Percentiles rank a stretch among this genome's conserved stretches.
These are phyloP conservation scores for Encarsia formosa DNA, from an alignment of 2,888 invertebrate genomes.

Conservation along the genomic window DNA sequence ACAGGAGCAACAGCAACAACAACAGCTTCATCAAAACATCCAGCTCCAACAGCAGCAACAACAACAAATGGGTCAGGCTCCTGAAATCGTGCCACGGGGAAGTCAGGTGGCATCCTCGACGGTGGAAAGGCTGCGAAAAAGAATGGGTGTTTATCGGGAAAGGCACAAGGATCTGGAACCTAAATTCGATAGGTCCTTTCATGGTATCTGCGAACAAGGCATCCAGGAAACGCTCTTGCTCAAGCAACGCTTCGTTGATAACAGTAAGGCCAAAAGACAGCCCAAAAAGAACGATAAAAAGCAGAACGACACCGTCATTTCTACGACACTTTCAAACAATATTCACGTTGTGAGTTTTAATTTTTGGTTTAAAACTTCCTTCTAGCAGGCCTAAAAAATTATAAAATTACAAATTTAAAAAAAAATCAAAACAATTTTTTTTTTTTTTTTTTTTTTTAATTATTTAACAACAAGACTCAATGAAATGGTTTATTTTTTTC, in stretches of 20 bases:
- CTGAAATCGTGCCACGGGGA: conserved; percentile 72
- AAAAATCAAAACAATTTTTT: too few relatives aligned
- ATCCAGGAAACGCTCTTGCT: conserved; percentile 83
- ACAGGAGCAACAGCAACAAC: conserved; percentile 60
- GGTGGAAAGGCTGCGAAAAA: conserved; percentile 76
- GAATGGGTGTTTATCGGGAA: conserved; percentile 83
- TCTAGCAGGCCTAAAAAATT: too few relatives aligned
- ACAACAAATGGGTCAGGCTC: conserved; percentile 51
- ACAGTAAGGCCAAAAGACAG: conserved; percentile 79
- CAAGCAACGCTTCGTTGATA: conserved; percentile 83
- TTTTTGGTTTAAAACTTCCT: neutral
- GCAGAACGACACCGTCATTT: conserved; percentile 59
- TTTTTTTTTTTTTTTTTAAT: neutral
- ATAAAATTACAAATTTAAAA: too few relatives aligned
- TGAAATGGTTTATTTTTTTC: too few relatives aligned
- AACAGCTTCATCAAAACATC: conserved; percentile 61
- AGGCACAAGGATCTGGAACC: conserved; percentile 83
- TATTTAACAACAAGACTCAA: too few relatives aligned
- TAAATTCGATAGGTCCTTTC: conserved; percentile 83
- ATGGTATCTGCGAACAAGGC: conserved; percentile 84
- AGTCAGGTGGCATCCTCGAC: conserved; percentile 69
- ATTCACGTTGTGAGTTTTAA: conserved; percentile 48
- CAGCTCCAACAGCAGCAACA: conserved; percentile 50
- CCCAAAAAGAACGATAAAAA: conserved; percentile 74
- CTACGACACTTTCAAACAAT: conserved; percentile 41